Conservation (phyloP, 1,140 invertebrate species). For the Drosophila mayri region DNA sequence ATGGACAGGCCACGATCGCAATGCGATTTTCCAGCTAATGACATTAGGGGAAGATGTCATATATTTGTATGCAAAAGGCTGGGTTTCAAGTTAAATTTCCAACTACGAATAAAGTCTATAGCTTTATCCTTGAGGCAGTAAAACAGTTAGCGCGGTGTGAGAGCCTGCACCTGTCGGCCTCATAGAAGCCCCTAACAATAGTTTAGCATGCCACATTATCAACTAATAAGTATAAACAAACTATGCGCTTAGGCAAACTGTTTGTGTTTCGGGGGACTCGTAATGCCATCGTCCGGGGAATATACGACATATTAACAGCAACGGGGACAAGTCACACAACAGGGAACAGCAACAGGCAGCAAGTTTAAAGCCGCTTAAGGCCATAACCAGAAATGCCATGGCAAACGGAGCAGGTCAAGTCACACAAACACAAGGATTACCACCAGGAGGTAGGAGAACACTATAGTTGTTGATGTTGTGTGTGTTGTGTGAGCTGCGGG, state of each 20-base stretch:
- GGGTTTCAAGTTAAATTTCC: neutral
- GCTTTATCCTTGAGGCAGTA: neutral
- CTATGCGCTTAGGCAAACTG: conserved; percentile 69
- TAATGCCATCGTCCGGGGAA: conserved; percentile 27
- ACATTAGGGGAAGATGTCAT: neutral
- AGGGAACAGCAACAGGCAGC: conserved; percentile 64
- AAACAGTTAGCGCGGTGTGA: conserved; percentile 1
- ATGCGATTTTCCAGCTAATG: conserved; percentile 3
- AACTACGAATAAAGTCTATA: neutral
- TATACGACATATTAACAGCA: conserved; percentile 41
- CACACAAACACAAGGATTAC: conserved; percentile 80
- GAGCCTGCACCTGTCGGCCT: conserved; percentile 17
- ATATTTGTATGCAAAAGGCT: neutral
- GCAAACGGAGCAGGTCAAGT: conserved; percentile 80
- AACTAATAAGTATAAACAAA: conserved; percentile 80
- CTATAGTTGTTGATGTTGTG: conserved; percentile 25
- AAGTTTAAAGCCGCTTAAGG: conserved; percentile 81
- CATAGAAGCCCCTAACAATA: neutral
- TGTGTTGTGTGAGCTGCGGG: conserved; percentile 11
- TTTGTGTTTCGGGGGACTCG: conserved; percentile 41
- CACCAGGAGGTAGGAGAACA: conserved; percentile 48
- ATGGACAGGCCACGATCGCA: conserved; percentile 3
- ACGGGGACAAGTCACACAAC: conserved; percentile 53
- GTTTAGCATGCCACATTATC: conserved; percentile 60
- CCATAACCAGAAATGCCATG: conserved; percentile 72